Base-by-base conservation (phyloP, 2,888 invertebrate species). In the Cancer borealis region DNA sequence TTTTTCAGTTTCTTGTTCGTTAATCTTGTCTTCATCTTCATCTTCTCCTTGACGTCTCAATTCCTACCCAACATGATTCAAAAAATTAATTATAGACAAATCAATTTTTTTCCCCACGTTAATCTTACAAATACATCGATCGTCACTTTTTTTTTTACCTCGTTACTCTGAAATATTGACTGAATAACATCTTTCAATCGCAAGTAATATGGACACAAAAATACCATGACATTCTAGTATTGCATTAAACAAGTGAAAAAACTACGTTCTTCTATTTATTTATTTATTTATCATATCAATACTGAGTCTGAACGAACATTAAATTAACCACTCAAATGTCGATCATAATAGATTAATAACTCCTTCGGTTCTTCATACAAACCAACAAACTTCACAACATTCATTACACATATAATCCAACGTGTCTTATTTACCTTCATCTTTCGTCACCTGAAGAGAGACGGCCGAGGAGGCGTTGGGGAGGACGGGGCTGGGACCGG, bases 381-480 rank as follows among this genome's bases (percentile, higher is more conserved):
- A 30, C 26, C 54, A 54, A n/a, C 54, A 90, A 21, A 47, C 5
- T 47, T 49, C 26, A 47, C 49, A 17, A 47, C 17, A 26, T 12
- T 47, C 0, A 10, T 49, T 17, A 66, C 47, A 60, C 39, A 30
- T 39, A 91, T 39, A 47, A 14, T 10, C 49, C 26, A 91, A 54
- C 39, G 30, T 4, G 26, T 39, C 39, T 46, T 47, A n/a, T 88
- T 92, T n/a, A 95, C 95, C 93, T 66, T 73, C 93, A 5, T 93
- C 84, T 10, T 30, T 26, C 12, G 95, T 89, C 17, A 10, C 26
- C n/a, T 92, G 54, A 17, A 95, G 60, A 8, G 39, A 26, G n/a
- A 95, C 79, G 12, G 90, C 92, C 1, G 93, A 26, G 17, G 95
- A 95, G 21, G 95, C 95, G 26, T 93, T 93, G 84, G 95, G 95